Percentiles rank a stretch among this genome's conserved stretches.
phyloP scores from a whole-genome alignment of 2,797 vertebrate genomes.

The Leptodactylus fallax region DNA sequence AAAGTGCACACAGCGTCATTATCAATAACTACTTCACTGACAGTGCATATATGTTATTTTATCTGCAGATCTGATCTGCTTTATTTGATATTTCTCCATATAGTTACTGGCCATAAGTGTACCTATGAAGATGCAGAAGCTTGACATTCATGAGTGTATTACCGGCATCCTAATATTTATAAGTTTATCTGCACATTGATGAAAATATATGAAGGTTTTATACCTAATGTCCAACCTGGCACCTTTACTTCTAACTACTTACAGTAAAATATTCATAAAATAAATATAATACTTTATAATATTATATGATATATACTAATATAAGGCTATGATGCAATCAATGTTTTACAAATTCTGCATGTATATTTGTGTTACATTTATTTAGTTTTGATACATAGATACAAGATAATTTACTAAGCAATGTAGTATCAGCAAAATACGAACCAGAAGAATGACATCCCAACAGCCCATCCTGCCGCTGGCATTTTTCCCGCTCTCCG shows the following conservation, averaged over 20 bases:
- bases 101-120: not conserved
- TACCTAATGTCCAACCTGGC: not conserved
- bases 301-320: not conserved
- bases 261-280: not conserved
- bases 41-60: not conserved
- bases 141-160: not conserved
- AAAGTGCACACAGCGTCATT: fast-evolving
- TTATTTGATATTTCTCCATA: not conserved
- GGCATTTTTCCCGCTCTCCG: slow-evolving; percentile 83
- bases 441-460: slow-evolving; percentile 85
- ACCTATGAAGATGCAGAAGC: not conserved
- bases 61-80: not conserved
- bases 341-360: too few species aligned
- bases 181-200: not conserved
- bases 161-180: not conserved
- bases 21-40: not conserved
- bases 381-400: too few species aligned
- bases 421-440: not conserved
- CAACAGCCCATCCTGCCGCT: slow-evolving; percentile 81
- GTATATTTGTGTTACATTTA: not conserved
- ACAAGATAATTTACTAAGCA: too few species aligned
- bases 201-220: not conserved
- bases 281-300: not conserved
- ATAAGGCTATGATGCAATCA: too few species aligned
- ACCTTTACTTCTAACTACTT: not conserved